These are phyloP conservation scores for Coturnix japonica DNA, from an alignment of 2,113 vertebrate species.

Conservation along the genomic window DNA sequence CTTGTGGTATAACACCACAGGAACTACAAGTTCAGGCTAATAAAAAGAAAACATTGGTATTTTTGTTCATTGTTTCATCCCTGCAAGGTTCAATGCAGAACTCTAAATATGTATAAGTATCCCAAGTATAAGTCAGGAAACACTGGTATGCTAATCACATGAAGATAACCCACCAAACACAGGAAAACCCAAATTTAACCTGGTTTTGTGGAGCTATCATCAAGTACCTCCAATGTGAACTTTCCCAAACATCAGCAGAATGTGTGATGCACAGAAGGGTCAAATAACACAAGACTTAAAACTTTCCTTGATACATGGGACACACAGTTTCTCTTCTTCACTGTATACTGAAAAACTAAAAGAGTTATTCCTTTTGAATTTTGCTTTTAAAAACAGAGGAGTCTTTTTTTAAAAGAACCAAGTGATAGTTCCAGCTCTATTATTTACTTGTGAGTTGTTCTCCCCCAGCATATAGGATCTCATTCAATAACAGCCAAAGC, in stretches of 20 bases:
- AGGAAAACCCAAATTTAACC: neutral
- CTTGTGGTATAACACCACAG: neutral
- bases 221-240: neutral
- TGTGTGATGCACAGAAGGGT: neutral
- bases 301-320: neutral
- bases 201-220: constrained; percentile 11
- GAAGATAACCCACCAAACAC: neutral
- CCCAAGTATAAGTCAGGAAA: neutral
- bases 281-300: neutral
- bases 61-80: neutral
- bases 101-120: neutral
- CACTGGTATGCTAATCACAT: neutral
- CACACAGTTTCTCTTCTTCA: neutral
- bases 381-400: neutral
- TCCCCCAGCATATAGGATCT: neutral
- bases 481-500: constrained; percentile 30
- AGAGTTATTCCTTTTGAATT: neutral
- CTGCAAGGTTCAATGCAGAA: neutral
- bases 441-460: constrained; percentile 28
- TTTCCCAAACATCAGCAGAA: neutral
- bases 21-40: neutral
- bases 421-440: constrained; percentile 5
- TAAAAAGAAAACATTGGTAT: neutral
- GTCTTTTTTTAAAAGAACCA: neutral
- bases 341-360: neutral